Conservation (phyloP, 2,113 vertebrate genomes). For the Protobothrops flavoviridis region DNA sequence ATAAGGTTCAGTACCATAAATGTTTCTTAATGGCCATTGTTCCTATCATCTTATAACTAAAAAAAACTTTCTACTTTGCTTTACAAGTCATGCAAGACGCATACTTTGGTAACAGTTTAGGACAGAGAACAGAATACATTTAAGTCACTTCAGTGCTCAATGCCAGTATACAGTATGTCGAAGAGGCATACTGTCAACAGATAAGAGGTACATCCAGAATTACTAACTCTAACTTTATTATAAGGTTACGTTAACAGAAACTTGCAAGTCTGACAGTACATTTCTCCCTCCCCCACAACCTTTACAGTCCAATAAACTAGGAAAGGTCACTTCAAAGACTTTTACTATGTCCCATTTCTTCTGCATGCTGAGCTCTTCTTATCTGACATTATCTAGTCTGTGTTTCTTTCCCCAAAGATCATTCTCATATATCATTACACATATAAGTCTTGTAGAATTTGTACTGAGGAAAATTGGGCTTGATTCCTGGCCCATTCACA, state of each 20-base stretch:
- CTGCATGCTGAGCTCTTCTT: not conserved
- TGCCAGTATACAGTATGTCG: not conserved
- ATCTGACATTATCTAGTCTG: not conserved
- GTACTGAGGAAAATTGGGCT: not conserved
- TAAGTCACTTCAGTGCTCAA: not conserved
- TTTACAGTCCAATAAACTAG: not conserved
- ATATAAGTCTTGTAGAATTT: not conserved
- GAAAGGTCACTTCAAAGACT: not conserved
- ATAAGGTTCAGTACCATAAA: not conserved
- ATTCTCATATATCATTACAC: not conserved
- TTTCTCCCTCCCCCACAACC: not conserved
- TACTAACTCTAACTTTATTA: not conserved
- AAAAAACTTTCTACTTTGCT: not conserved
- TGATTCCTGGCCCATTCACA: not conserved
- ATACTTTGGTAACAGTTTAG: not conserved
- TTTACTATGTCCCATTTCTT: not conserved
- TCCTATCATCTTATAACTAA: too few species aligned
- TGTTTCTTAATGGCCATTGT: not conserved
- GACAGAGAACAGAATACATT: not conserved
- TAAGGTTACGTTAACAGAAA: not conserved
- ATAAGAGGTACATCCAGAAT: not conserved
- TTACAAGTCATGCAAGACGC: not conserved
- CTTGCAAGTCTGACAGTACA: not conserved
- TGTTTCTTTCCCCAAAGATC: not conserved
- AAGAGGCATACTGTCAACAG: not conserved